phyloP scores from a whole-genome alignment of 2,113 vertebrate genomes.

The Pungitius pungitius region DNA sequence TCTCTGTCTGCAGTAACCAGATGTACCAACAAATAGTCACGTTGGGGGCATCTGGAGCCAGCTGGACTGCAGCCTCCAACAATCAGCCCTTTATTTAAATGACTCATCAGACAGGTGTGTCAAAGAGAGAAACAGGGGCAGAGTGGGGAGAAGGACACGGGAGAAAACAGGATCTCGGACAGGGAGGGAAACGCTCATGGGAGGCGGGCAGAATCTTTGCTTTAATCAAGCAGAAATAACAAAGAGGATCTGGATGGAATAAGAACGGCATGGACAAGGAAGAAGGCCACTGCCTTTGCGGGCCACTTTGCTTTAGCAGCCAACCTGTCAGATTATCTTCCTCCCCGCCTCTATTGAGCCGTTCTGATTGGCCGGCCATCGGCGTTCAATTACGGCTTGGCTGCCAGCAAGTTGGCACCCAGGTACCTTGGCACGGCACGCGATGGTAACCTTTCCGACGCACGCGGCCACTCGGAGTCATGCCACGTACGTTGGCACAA shows the following conservation, averaged over 20 bases:
- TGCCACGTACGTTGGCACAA: neutral
- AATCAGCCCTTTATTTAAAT: slow-evolving; percentile 55
- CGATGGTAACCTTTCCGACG: slow-evolving; percentile 2
- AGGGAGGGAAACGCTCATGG: slow-evolving; percentile 6
- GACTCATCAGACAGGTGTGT: slow-evolving; percentile 23
- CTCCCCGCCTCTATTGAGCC: neutral
- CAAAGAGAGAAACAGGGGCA: slow-evolving; percentile 14
- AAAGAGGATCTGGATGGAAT: neutral
- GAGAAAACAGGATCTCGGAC: neutral
- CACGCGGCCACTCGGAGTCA: neutral
- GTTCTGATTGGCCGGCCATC: slow-evolving; percentile 9
- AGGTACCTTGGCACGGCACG: slow-evolving; percentile 25
- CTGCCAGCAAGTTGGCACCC: slow-evolving; percentile 37
- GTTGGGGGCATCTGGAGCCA: slow-evolving; percentile 46
- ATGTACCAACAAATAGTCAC: slow-evolving; percentile 70
- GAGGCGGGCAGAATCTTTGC: neutral
- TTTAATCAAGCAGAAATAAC: neutral
- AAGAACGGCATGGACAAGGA: neutral
- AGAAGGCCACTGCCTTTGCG: neutral
- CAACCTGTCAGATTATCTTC: slow-evolving; percentile 15
- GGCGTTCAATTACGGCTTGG: slow-evolving; percentile 45
- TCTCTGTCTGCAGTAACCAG: slow-evolving; percentile 51
- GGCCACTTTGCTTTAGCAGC: neutral
- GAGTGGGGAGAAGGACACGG: neutral
- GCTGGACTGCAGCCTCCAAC: slow-evolving; percentile 37